phyloP scores from a whole-genome alignment of 1,140 invertebrate species.

The Trichoplusia ni region DNA sequence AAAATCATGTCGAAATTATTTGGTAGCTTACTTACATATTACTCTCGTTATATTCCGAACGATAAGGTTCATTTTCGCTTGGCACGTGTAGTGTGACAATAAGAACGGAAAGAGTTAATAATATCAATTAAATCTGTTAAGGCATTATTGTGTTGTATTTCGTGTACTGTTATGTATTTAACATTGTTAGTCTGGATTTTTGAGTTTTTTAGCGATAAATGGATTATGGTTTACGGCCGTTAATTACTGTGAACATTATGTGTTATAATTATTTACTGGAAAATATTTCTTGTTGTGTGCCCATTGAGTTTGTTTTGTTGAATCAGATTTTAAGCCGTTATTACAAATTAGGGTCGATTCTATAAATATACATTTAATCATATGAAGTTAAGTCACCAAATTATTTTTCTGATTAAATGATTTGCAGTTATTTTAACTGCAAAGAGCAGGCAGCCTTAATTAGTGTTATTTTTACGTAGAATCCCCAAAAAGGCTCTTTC shows the following conservation, averaged over 20 bases:
- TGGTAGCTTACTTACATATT: conserved; percentile 16
- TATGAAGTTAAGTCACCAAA: too few relatives aligned
- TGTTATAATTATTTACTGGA: too few relatives aligned
- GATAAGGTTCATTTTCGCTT: background rate
- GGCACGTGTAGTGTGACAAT: conserved; percentile 45
- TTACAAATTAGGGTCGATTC: too few relatives aligned
- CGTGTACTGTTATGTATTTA: conserved; percentile 59
- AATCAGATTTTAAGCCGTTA: too few relatives aligned
- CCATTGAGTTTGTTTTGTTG: background rate
- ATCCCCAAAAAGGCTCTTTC: too few relatives aligned
- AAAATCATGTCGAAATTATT: conserved; percentile 58
- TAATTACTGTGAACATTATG: background rate
- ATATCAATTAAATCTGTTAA: conserved; percentile 74
- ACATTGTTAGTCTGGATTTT: conserved; percentile 53
- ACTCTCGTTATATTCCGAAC: conserved; percentile 22
- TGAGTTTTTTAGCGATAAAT: conserved; percentile 38
- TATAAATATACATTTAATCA: too few relatives aligned
- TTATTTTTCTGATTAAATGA: too few relatives aligned
- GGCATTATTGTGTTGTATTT: conserved; percentile 65
- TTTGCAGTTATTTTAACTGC: too few relatives aligned
- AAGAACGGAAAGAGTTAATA: conserved; percentile 63
- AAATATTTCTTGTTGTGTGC: background rate
- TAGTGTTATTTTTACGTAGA: too few relatives aligned
- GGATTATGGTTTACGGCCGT: conserved; percentile 24
- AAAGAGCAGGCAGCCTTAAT: too few relatives aligned